Evolutionary conservation across 2,113 vertebrate species (phyloP), one percentile per base, ranked within the genome.

Genomic region (Tapirus terrestris): DNA sequence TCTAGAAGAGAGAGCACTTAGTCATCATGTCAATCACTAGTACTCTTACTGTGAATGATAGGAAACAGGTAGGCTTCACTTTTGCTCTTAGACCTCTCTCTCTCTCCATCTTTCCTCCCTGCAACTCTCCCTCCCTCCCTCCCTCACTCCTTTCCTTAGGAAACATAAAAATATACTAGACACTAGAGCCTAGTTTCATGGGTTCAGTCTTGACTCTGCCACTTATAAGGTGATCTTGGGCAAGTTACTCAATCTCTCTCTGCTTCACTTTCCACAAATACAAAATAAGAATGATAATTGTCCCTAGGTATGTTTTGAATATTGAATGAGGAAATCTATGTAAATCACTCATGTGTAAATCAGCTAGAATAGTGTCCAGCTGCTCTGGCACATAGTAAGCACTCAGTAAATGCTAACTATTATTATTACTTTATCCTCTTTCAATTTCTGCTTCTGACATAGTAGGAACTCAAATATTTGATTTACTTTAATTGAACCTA

Each of bases 241-340:
- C 48, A 53, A 89, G 16, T 45, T 67, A 33, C 51, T 70, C 82
- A 76, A n/a, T 43, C 39, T 56, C 39, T 58, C 4, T 77, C 33
- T 48, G n/a, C 60, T 39, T 76, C 45, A 16, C 58, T 86, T 92
- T 90, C 70, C 18, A 45, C 58, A 96, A 75, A 85, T 68, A 68
- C 36, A 48, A 82, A 86, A 56, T 29, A 68, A 68, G 39, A 39
- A 31, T 31, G 53, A 43, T 45, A 51, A 16, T n/a, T 39, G 10
- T 48, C 45, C 17, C 29, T 12, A 48, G 14, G 2, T 61, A 18
- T 27, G 29, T 8, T 92, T 77, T 65, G 20, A 94, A 48, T 60
- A 61, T 3, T 27, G 8, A 89, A 56, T 73, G 72, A 61, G 21
- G 36, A 82, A 60, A 45, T 51, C 8, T 25, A 36, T 21, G 20